Conservation (phyloP, 2,113 vertebrate genomes). For the Hepsetus odoe region DNA sequence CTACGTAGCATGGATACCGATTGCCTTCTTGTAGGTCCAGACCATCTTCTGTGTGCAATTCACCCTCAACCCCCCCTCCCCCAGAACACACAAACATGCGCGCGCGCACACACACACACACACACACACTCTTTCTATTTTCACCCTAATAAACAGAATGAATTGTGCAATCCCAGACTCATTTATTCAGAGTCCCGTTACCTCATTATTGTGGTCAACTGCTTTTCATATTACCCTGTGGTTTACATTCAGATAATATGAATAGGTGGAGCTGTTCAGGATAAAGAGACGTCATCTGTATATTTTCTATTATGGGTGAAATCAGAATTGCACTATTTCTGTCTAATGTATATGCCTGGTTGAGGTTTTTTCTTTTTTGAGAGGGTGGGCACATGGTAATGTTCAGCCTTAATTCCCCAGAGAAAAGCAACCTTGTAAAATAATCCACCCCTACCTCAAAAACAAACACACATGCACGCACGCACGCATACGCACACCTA, state of each 20-base stretch:
- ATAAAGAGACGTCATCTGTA: neutral
- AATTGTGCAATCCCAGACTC: conserved; percentile 24
- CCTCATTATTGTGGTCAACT: neutral
- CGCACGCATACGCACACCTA: neutral
- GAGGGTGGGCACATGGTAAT: conserved; percentile 17
- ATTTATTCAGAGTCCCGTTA: conserved; percentile 27
- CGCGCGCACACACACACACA: conserved; percentile 12
- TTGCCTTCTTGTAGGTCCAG: neutral
- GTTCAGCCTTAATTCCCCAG: conserved; percentile 4
- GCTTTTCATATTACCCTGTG: neutral
- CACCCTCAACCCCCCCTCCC: neutral
- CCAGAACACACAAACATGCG: neutral
- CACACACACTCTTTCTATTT: conserved; percentile 2
- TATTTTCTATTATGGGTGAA: neutral
- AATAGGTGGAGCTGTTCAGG: neutral
- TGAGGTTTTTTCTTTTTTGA: neutral
- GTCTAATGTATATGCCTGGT: neutral
- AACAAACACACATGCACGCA: no score
- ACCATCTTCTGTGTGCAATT: neutral
- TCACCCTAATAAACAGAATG: conserved; percentile 11
- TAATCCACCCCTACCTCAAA: neutral
- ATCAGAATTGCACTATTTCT: neutral
- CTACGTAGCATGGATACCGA: neutral
- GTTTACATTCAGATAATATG: conserved; percentile 16
- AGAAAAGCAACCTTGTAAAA: neutral